phyloP scores from a whole-genome alignment of 30 jellyfish, hydroid and myxozoan genomes.

The Rhopilema esculentum region DNA sequence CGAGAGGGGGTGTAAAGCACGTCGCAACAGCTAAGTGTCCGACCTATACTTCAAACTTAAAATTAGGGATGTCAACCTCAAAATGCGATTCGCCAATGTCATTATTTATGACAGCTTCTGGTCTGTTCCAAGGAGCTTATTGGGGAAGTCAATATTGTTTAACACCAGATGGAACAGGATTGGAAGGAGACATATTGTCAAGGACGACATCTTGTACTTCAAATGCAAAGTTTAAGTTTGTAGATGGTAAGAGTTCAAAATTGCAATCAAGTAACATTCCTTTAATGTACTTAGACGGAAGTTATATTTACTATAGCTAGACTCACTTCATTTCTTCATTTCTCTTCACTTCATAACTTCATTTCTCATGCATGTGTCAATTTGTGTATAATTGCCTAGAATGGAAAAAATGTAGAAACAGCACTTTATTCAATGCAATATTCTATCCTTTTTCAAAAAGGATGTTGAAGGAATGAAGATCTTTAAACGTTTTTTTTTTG shows the following conservation, averaged over 20 bases:
- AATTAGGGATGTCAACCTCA: conserved; percentile 4
- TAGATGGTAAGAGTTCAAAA: background rate
- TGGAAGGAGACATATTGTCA: background rate
- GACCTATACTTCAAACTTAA: background rate
- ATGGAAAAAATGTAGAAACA: too few relatives aligned
- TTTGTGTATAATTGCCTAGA: too few relatives aligned
- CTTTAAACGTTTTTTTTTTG: too few relatives aligned
- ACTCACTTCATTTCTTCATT: too few relatives aligned
- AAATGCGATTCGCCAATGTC: background rate
- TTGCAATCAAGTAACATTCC: background rate
- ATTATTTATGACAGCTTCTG: background rate
- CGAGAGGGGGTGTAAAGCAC: conserved; percentile 47
- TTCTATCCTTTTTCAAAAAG: too few relatives aligned
- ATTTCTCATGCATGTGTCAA: background rate
- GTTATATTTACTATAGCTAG: background rate
- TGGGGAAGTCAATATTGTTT: background rate
- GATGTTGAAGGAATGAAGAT: too few relatives aligned
- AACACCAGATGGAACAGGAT: background rate
- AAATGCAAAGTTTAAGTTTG: background rate
- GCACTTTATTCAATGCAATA: too few relatives aligned
- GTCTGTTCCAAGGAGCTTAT: background rate
- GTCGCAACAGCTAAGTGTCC: conserved; percentile 31
- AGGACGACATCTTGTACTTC: background rate
- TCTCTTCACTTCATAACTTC: too few relatives aligned
- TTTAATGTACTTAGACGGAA: background rate